phyloP scores from a whole-genome alignment of 2,797 vertebrate species.

The Enteromius fasciolatus region DNA sequence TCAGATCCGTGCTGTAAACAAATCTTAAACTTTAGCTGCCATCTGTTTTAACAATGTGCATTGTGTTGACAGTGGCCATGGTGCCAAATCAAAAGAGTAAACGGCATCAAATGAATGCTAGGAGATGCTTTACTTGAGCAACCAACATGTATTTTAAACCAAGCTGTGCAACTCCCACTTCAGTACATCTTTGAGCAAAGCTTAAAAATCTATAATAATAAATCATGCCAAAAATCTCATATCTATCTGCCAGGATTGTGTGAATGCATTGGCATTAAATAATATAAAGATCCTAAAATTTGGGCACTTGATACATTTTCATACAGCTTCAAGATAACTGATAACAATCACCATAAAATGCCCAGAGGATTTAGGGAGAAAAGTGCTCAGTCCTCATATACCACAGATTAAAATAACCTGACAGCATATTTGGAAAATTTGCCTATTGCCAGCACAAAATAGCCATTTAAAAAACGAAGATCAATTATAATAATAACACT shows the following conservation, averaged over 20 bases:
- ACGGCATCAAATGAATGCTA: not conserved
- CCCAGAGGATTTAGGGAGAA: slow-evolving; percentile 61
- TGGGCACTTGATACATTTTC: slow-evolving; percentile 54
- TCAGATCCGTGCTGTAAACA: slow-evolving; percentile 45
- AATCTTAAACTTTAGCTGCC: slow-evolving; percentile 47
- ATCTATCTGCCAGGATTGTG: slow-evolving; percentile 76
- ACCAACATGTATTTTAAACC: slow-evolving; percentile 72
- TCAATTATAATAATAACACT: slow-evolving; percentile 69
- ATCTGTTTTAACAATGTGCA: slow-evolving; percentile 8
- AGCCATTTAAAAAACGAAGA: slow-evolving; percentile 43
- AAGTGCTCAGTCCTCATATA: slow-evolving; percentile 80
- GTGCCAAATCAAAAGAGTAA: not conserved
- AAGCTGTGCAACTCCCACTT: slow-evolving; percentile 77
- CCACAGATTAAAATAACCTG: slow-evolving; percentile 71
- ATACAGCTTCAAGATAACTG: slow-evolving; percentile 70
- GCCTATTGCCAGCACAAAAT: slow-evolving; percentile 74
- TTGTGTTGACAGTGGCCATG: slow-evolving; percentile 21
- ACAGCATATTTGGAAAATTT: slow-evolving; percentile 69
- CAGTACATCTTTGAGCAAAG: slow-evolving; percentile 60
- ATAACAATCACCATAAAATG: slow-evolving; percentile 55
- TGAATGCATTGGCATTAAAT: slow-evolving; percentile 76
- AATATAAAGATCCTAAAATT: slow-evolving; percentile 65
- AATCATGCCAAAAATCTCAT: slow-evolving; percentile 69
- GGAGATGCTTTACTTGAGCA: slow-evolving; percentile 67
- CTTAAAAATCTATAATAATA: slow-evolving; percentile 66